phyloP scores from a whole-genome alignment of 2,888 invertebrate species.

The Drosophila mettleri region DNA sequence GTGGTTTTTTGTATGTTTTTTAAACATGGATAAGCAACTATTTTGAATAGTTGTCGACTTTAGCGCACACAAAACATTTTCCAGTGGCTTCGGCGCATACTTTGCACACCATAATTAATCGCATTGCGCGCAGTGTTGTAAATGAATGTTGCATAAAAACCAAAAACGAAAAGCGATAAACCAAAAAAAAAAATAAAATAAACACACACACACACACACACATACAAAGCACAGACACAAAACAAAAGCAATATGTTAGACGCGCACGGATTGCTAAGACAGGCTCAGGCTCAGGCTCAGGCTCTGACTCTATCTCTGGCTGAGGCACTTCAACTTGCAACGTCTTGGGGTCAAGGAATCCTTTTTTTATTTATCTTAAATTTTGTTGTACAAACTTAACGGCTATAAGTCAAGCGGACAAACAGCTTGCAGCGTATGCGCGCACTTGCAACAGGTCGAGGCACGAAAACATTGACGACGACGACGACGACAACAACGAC shows the following conservation, averaged over 20 bases:
- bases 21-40: conserved; percentile 24
- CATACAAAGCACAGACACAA: not conserved
- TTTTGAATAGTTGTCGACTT: conserved; percentile 32
- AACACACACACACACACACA: not conserved
- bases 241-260: conserved; percentile 21
- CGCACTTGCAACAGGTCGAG: conserved; percentile 39
- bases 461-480: conserved; percentile 5
- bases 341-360: conserved; percentile 40
- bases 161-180: conserved; percentile 14
- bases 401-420: conserved; percentile 17
- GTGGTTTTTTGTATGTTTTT: conserved; percentile 6
- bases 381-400: conserved; percentile 4
- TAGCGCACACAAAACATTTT: conserved; percentile 31
- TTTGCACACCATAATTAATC: conserved; percentile 21
- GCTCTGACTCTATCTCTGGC: not conserved
- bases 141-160: conserved; percentile 42
- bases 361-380: not conserved
- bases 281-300: conserved; percentile 4
- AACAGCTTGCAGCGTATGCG: conserved; percentile 23
- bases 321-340: conserved; percentile 4
- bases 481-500: conserved; percentile 8
- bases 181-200: conserved; percentile 5
- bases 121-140: conserved; percentile 12
- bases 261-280: conserved; percentile 22
- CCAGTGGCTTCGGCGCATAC: conserved; percentile 25